phyloP scores from a whole-genome alignment of 2,888 invertebrate species.

The Mythimna impura region DNA sequence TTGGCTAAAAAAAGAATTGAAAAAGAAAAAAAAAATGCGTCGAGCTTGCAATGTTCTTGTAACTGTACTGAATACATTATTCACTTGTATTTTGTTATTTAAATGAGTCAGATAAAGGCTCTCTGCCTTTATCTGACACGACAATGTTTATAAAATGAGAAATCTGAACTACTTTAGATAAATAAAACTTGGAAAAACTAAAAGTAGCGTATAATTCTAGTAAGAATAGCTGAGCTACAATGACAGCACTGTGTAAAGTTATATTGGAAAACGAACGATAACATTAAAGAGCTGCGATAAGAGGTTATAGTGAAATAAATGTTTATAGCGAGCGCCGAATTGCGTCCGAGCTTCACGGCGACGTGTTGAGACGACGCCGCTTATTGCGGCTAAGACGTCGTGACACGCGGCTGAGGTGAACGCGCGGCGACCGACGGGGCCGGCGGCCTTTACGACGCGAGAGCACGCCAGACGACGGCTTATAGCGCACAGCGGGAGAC shows the following conservation, averaged over 20 bases:
- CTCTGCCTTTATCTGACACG: neutral
- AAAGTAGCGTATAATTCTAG: neutral
- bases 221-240: neutral
- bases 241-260: constrained; percentile 16
- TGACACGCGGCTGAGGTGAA: constrained; percentile 3
- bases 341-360: constrained; percentile 5
- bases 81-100: neutral
- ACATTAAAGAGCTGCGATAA: constrained; percentile 43
- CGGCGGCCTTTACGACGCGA: constrained; percentile 9
- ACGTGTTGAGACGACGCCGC: neutral
- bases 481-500: constrained; percentile 12
- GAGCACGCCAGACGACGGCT: constrained; percentile 14
- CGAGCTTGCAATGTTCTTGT: neutral
- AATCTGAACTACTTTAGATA: neutral
- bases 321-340: constrained; percentile 36
- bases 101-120: neutral
- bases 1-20: neutral
- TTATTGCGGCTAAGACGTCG: constrained; percentile 1
- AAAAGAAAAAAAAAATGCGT: neutral
- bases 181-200: neutral
- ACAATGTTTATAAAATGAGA: neutral
- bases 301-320: constrained; percentile 41
- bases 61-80: constrained; percentile 3
- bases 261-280: constrained; percentile 32
- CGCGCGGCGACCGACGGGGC: neutral